Conservation (phyloP, 1,140 invertebrate genomes). For the Branchinecta lynchi region DNA sequence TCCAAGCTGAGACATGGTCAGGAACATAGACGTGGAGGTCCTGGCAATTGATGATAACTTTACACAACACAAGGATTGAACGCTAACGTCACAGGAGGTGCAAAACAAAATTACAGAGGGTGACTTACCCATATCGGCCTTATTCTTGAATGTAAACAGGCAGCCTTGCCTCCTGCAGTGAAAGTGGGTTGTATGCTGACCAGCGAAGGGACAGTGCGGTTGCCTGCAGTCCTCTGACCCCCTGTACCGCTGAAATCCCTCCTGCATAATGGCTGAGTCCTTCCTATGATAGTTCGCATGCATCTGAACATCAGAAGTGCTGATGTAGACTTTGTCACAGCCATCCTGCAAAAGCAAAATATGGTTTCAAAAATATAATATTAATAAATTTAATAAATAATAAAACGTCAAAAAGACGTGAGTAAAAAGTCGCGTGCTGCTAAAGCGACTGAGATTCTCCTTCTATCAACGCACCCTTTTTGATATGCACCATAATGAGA, state of each 20-base stretch:
- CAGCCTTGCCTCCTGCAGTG: slow-evolving; percentile 80
- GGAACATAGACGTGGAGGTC: slow-evolving; percentile 5
- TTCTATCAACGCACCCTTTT: background rate
- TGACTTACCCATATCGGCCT: slow-evolving; percentile 98
- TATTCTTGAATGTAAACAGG: slow-evolving; percentile 94
- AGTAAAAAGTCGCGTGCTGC: background rate
- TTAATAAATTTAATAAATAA: too few species aligned
- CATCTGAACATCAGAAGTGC: slow-evolving; percentile 98
- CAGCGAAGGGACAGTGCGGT: slow-evolving; percentile 71
- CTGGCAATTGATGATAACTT: too few species aligned
- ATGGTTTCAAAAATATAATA: too few species aligned
- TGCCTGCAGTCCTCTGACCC: slow-evolving; percentile 80
- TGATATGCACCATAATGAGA: background rate
- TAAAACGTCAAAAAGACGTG: too few species aligned
- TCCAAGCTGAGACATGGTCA: too few species aligned
- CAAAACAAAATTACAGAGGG: too few species aligned
- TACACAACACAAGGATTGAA: too few species aligned
- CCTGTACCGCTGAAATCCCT: slow-evolving; percentile 80
- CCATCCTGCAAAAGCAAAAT: slow-evolving; percentile 45
- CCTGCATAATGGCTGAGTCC: slow-evolving; percentile 90
- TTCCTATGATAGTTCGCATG: slow-evolving; percentile 97
- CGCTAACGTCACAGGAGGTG: too few species aligned
- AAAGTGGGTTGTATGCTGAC: slow-evolving; percentile 94
- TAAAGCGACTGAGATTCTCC: background rate
- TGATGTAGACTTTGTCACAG: slow-evolving; percentile 96